Evolutionary conservation across 2,888 invertebrate genomes (phyloP).

Genomic region (Trissolcus brochymenae): DNA sequence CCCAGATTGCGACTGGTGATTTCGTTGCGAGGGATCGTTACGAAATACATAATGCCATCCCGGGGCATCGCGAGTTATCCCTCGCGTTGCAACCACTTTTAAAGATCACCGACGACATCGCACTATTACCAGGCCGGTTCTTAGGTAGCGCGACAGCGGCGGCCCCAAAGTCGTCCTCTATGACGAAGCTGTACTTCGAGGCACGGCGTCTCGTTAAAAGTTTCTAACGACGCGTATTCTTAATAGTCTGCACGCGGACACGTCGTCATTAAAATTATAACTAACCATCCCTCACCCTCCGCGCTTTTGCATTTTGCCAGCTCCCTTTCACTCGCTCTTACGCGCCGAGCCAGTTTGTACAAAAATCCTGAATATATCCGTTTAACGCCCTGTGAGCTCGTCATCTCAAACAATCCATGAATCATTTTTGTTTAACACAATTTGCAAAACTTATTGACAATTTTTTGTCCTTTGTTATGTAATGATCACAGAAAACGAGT

Average conservation of each 20-base stretch:
- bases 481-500: not conserved
- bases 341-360: slow-evolving; percentile 58
- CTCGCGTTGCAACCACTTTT: slow-evolving; percentile 57
- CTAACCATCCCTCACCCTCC: slow-evolving; percentile 63
- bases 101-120: slow-evolving; percentile 56
- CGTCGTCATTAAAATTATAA: slow-evolving; percentile 77
- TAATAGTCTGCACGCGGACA: slow-evolving; percentile 76
- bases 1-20: slow-evolving; percentile 70
- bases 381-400: slow-evolving; percentile 62
- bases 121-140: slow-evolving; percentile 40
- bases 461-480: slow-evolving; percentile 13
- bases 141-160: slow-evolving; percentile 30
- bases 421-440: slow-evolving; percentile 38
- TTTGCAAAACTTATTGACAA: slow-evolving; percentile 15
- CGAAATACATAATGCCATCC: slow-evolving; percentile 74
- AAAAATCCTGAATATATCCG: slow-evolving; percentile 61
- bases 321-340: slow-evolving; percentile 57
- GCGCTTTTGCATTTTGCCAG: slow-evolving; percentile 50
- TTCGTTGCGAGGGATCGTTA: slow-evolving; percentile 73
- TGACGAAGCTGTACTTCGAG: slow-evolving; percentile 57
- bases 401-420: slow-evolving; percentile 50
- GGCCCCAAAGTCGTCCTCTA: slow-evolving; percentile 52
- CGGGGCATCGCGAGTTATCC: slow-evolving; percentile 47
- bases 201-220: slow-evolving; percentile 75
- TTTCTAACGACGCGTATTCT: slow-evolving; percentile 77